Conservation (phyloP, 2,113 vertebrate species). For the Thamnaconus septentrionalis region DNA sequence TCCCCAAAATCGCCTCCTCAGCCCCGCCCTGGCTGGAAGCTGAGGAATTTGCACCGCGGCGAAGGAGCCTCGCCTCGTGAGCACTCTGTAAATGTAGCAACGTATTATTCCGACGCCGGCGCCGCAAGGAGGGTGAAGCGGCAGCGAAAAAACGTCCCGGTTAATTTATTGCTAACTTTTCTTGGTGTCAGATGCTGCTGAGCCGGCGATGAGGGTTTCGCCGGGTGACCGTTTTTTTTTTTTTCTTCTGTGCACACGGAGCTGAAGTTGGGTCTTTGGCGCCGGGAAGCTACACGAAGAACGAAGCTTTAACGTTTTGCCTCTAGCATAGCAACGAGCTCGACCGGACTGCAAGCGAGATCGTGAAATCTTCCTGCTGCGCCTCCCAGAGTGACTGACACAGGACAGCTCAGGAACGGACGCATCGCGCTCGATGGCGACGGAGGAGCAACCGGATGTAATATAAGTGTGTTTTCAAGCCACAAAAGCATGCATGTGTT, state of each 20-base stretch:
- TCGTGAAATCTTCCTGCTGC: constrained; percentile 17
- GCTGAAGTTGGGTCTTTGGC: constrained; percentile 13
- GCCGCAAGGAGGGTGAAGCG: constrained; percentile 31
- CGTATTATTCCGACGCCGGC: constrained; percentile 37
- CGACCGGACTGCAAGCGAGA: constrained; percentile 1
- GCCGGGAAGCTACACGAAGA: constrained; percentile 19
- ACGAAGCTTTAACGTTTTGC: constrained; percentile 29
- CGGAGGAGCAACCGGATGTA: background rate
- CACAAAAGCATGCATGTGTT: constrained; percentile 40
- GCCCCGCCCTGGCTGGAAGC: constrained; percentile 43
- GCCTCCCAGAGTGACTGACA: constrained; percentile 30
- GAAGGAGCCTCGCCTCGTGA: constrained; percentile 46
- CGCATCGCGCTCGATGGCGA: too few species aligned
- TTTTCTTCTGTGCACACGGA: too few species aligned
- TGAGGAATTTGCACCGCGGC: constrained; percentile 63
- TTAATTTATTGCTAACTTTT: constrained; percentile 52
- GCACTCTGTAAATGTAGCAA: constrained; percentile 73
- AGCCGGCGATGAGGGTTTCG: constrained; percentile 8
- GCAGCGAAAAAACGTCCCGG: constrained; percentile 37
- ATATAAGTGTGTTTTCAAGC: constrained; percentile 14
- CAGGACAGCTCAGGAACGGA: too few species aligned
- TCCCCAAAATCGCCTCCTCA: constrained; percentile 13
- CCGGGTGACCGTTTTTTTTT: background rate
- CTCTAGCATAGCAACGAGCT: constrained; percentile 38
- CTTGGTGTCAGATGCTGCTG: constrained; percentile 40